Base-by-base conservation (phyloP, 2,888 invertebrate genomes). In the Desoria tigrina region DNA sequence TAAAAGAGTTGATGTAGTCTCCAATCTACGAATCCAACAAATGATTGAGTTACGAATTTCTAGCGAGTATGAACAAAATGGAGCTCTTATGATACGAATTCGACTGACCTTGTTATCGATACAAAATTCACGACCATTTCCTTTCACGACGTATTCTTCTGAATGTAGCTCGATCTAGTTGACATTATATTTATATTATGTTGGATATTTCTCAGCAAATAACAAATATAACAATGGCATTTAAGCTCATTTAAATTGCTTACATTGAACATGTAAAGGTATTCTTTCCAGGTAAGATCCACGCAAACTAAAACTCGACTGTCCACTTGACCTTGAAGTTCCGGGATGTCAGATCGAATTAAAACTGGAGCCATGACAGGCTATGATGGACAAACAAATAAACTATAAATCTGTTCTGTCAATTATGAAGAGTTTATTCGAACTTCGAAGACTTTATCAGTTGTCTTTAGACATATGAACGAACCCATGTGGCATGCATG, bases 261-360 rank as follows among this genome's bases (percentile, higher is more conserved):
- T 58, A 69, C 71, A 26, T 65, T 61, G 42, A 65, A 69, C 9
- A 71, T 21, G n/a, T 56, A 49, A 9, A 71, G 57, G 54, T 68
- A 68, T 27, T 71, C 71, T 2, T 65, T 42, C 71, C 71, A 71
- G 2, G 68, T 71, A 4, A 68, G 49, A 16, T 66, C 42, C 16
- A 65, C n/a, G 24, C 71, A 68, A 18, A 63, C 65, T 18, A 71
- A 50, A 1, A 71, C 66, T 7, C 63, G 62, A 28, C 66, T 64
- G 9, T 68, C 39, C 1, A 18, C 21, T 16, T 21, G 11, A 54
- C 53, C 49, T 23, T 65, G 61, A 32, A 71, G 58, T 49, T 71
- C 71, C 6, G 66, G 68, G 23, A 69, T 39, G 4, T 61, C 27
- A n/a, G 62, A 56, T 0, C 65, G 65, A 26, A 71, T 63, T 23